These are phyloP conservation scores for Reticulitermes speratus DNA, from an alignment of 1,140 invertebrate genomes.

Conservation along the genomic window DNA sequence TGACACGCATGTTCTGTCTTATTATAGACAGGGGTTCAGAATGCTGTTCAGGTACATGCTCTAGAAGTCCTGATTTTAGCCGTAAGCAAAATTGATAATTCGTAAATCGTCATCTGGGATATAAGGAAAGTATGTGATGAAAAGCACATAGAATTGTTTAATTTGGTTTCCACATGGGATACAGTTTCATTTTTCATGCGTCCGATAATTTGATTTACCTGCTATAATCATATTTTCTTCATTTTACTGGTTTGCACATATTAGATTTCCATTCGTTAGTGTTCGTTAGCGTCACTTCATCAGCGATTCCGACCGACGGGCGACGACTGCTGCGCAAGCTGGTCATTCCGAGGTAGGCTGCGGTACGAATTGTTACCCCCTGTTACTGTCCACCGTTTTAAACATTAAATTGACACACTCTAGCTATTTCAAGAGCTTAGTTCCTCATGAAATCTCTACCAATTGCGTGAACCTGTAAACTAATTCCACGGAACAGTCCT, in stretches of 20 bases:
- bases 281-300: conserved; percentile 15
- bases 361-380: background rate
- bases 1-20: no score
- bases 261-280: conserved; percentile 16
- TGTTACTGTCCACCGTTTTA: background rate
- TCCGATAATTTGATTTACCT: background rate
- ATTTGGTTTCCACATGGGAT: background rate
- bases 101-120: no score
- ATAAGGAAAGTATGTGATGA: background rate
- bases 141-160: background rate
- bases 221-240: background rate
- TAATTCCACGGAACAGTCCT: no score
- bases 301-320: background rate
- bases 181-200: background rate
- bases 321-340: background rate
- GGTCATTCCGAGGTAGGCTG: background rate
- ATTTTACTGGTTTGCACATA: conserved; percentile 19
- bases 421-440: no score
- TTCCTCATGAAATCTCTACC: no score
- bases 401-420: background rate
- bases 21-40: no score
- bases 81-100: no score
- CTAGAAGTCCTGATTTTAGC: no score
- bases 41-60: no score
- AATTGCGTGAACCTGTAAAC: no score